Evolutionary conservation across 92 coral and sea anemone species (phyloP).

Genomic region (Heliopora coerulea): DNA sequence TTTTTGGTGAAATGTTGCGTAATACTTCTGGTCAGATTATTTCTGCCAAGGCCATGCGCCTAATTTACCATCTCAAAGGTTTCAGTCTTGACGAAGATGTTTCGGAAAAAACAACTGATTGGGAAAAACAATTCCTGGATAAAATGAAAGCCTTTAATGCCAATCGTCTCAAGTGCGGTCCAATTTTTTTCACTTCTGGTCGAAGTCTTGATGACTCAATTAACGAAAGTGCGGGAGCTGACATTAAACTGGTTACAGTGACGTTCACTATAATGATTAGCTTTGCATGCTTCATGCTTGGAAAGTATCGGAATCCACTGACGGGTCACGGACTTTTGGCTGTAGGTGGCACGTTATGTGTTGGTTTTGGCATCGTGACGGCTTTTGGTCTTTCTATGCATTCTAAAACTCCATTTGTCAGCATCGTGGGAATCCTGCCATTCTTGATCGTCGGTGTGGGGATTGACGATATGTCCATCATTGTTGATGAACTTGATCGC

Average conservation of each 20-base stretch:
- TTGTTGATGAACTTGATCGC: slow-evolving; percentile 70
- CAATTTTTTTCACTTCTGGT: slow-evolving; percentile 23
- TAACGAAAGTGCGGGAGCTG: neutral
- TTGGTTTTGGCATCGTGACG: slow-evolving; percentile 64
- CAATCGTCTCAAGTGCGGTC: neutral
- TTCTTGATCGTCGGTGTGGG: slow-evolving; percentile 72
- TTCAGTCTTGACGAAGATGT: slow-evolving; percentile 41
- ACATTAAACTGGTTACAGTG: slow-evolving; percentile 33
- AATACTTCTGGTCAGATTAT: slow-evolving; percentile 15
- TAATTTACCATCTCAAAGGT: slow-evolving; percentile 40
- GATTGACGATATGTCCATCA: slow-evolving; percentile 27
- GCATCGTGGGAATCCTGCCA: slow-evolving; percentile 68
- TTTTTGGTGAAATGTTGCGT: neutral
- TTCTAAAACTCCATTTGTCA: slow-evolving; percentile 54
- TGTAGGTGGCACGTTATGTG: slow-evolving; percentile 58
- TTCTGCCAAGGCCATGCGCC: slow-evolving; percentile 48
- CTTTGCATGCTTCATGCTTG: neutral
- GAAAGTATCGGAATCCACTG: neutral
- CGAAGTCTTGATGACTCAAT: neutral
- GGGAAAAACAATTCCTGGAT: slow-evolving; percentile 66
- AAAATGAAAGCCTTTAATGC: slow-evolving; percentile 26
- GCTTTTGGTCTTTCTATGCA: slow-evolving; percentile 66
- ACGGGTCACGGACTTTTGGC: slow-evolving; percentile 65
- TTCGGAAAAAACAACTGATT: slow-evolving; percentile 24
- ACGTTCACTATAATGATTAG: slow-evolving; percentile 3